Conservation (phyloP, 2,113 vertebrate genomes). For the Ceratotherium simum region DNA sequence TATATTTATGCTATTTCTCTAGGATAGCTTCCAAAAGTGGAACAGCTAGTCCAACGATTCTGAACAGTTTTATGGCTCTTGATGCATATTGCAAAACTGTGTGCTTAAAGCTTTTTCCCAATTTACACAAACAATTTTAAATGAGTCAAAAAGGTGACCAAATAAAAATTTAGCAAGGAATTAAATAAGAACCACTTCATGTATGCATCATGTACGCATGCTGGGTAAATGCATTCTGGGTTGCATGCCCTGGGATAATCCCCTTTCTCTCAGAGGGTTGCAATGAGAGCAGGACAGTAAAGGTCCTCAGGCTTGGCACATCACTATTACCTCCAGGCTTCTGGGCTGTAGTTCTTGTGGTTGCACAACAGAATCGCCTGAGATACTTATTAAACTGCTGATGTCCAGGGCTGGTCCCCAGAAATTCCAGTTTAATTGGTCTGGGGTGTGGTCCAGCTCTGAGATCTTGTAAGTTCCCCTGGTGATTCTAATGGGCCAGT, state of each 20-base stretch:
- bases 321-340: not conserved
- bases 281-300: not conserved
- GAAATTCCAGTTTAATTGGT: slow-evolving; percentile 20
- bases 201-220: not conserved
- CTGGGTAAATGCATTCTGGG: not conserved
- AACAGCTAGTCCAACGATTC: slow-evolving; percentile 51
- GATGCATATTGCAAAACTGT: slow-evolving; percentile 67
- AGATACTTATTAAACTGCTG: not conserved
- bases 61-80: slow-evolving; percentile 66
- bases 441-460: not conserved
- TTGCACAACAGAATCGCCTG: not conserved
- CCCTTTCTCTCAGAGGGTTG: not conserved
- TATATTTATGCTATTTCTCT: slow-evolving; percentile 61
- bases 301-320: not conserved
- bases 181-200: slow-evolving; percentile 43
- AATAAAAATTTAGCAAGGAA: slow-evolving; percentile 62
- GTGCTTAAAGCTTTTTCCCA: slow-evolving; percentile 65
- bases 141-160: slow-evolving; percentile 63
- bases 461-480: not conserved
- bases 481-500: not conserved
- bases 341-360: not conserved
- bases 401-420: not conserved
- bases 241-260: not conserved
- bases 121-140: slow-evolving; percentile 73
- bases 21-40: slow-evolving; percentile 61